Evolutionary conservation across 2,888 invertebrate genomes (phyloP).

Genomic region (Cacoxenus indagator): DNA sequence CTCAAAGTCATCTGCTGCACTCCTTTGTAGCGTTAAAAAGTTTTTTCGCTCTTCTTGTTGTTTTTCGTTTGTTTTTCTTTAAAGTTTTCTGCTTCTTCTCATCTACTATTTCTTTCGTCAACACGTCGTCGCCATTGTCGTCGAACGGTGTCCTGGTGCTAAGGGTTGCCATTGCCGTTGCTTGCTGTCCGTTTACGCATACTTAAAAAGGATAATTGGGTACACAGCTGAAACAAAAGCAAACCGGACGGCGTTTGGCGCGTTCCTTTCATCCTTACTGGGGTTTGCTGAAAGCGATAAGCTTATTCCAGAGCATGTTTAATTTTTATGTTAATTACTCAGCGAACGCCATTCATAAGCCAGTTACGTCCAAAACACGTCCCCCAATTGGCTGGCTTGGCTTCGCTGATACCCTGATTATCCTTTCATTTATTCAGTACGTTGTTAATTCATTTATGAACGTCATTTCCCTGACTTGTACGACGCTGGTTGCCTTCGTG

Average conservation of each 20-base stretch:
- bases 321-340: slow-evolving; percentile 60
- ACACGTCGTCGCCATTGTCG: slow-evolving; percentile 45
- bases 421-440: slow-evolving; percentile 68
- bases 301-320: slow-evolving; percentile 15
- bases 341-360: slow-evolving; percentile 53
- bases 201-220: slow-evolving; percentile 13
- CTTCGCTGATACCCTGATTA: slow-evolving; percentile 58
- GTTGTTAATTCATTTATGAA: slow-evolving; percentile 68
- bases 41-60: not conserved
- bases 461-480: slow-evolving; percentile 36
- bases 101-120: not conserved
- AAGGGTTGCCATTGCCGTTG: slow-evolving; percentile 1
- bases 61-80: slow-evolving; percentile 18
- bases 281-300: slow-evolving; percentile 5
- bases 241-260: not conserved
- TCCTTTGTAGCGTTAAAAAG: not conserved
- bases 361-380: not conserved
- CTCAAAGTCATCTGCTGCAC: slow-evolving; percentile 35
- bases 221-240: slow-evolving; percentile 3
- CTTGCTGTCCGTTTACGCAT: not conserved
- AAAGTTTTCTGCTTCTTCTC: slow-evolving; percentile 33
- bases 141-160: slow-evolving; percentile 48
- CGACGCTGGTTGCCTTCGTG: not conserved
- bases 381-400: slow-evolving; percentile 18
- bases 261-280: not conserved